These are phyloP conservation scores for Sylvia borin DNA, from an alignment of 2,797 vertebrate genomes.

Conservation along the genomic window DNA sequence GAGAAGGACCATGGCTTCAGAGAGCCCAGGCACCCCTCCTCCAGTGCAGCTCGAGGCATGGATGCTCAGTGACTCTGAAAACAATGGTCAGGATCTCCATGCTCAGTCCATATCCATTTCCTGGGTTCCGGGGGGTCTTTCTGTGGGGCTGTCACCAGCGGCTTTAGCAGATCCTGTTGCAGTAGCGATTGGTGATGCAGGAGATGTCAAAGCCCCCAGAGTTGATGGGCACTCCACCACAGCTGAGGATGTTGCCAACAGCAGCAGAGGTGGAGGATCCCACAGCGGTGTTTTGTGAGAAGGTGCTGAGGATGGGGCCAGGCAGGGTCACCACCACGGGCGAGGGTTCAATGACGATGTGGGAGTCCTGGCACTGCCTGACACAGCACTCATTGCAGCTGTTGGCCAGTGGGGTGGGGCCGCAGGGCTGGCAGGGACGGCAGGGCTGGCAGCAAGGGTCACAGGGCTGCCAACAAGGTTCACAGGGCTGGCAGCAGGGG, in stretches of 20 bases:
- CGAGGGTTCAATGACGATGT: rapidly evolving
- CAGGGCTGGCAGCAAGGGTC: neutral
- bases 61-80: neutral
- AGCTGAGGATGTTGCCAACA: neutral
- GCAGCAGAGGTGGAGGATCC: neutral
- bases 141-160: no score
- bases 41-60: neutral
- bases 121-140: neutral
- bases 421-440: no score
- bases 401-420: neutral
- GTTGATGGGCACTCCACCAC: neutral
- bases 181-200: neutral
- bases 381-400: neutral
- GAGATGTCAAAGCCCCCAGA: neutral
- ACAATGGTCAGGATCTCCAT: neutral
- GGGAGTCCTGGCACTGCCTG: neutral
- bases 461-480: neutral
- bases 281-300: neutral
- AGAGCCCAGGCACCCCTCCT: neutral
- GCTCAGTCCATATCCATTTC: neutral
- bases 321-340: neutral
- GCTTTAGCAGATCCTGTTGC: neutral
- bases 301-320: neutral
- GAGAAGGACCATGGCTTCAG: neutral
- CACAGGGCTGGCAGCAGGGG: neutral